Conservation (phyloP, 2,888 invertebrate species). For the Hymenopus coronatus region DNA sequence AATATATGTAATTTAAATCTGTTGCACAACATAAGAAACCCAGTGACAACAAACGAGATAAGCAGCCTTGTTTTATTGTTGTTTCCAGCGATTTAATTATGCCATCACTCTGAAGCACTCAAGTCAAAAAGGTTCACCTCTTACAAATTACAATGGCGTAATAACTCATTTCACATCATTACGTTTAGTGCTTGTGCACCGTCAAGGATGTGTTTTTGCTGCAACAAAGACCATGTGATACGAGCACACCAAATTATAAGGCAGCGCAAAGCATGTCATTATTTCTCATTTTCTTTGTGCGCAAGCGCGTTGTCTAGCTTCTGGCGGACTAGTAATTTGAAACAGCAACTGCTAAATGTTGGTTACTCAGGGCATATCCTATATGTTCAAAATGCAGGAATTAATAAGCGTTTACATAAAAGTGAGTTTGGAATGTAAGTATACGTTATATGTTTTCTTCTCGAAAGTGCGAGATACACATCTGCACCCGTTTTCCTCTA, state of each 20-base stretch:
- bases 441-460: no score
- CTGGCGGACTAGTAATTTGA: neutral
- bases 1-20: neutral
- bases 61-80: neutral
- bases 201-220: neutral
- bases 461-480: no score
- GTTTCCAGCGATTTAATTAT: neutral
- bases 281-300: neutral
- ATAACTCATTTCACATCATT: neutral
- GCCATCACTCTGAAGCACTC: neutral
- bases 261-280: neutral
- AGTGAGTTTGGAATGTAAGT: neutral
- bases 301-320: neutral
- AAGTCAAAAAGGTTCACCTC: neutral
- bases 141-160: neutral
- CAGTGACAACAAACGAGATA: neutral
- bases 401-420: neutral
- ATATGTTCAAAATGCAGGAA: neutral
- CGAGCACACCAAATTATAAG: neutral
- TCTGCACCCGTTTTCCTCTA: no score
- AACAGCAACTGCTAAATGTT: neutral
- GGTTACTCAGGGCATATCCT: neutral
- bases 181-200: neutral
- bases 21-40: neutral
- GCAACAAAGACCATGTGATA: neutral